Evolutionary conservation across 1,140 invertebrate genomes (phyloP), one percentile per base, ranked within the genome.

Genomic region (Diabrotica undecimpunctata): DNA sequence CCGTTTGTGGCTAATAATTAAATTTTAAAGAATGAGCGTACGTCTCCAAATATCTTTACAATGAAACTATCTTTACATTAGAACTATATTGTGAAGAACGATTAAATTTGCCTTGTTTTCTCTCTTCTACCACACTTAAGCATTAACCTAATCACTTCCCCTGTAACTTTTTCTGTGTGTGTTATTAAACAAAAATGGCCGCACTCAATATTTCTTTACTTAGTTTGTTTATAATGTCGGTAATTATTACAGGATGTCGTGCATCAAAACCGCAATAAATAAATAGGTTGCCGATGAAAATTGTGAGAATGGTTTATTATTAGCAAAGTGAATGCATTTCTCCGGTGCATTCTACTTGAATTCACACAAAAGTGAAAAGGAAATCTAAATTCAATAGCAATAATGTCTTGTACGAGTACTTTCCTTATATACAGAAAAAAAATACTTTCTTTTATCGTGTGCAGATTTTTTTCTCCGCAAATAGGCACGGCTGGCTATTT

Each of bases 361-460:
- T 46, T 46, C 41, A 46, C 41, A 46, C 41, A 46, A n/a, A 46
- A 46, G 41, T 46, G 41, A 46, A 46, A 46, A 46, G 41, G 41
- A 46, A 46, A 46, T 46, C 41, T 46, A 46, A 46, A 46, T 46
- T 46, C 41, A 10, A 46, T 46, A 10, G 41, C 8, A 8, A 46
- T n/a, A n/a, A 10, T 46, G 8, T 46, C 25, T 25, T 25, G 25
- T 25, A 25, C 25, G 25, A 1, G 4, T 46, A 46, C 41, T 46
- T 46, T 46, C 41, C 41, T 46, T 46, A 46, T 10, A 46, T 46
- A 46, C n/a, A 25, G 25, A 25, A 8, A 46, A 46, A 46, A 46
- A 46, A 46, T 46, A 46, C 41, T 46, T 46, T 46, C 41, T 46
- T 46, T 46, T 46, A 46, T 46, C 41, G n/a, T n/a, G 41, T 46